Evolutionary conservation across 2,113 vertebrate species (phyloP), one percentile per base, ranked within the genome.

Genomic region (Periophthalmus modestus): DNA sequence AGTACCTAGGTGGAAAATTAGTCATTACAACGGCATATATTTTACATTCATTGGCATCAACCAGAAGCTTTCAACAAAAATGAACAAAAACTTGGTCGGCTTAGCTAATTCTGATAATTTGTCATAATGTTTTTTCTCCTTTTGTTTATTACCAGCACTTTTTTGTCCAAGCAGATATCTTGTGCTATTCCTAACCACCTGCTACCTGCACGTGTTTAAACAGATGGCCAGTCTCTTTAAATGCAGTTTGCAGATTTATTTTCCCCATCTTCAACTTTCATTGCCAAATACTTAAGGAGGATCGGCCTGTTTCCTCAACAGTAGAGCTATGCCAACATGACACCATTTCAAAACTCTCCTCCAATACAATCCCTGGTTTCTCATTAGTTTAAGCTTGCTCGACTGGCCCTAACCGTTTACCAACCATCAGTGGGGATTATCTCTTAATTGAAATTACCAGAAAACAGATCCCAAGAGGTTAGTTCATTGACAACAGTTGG

Each of bases 191-290:
- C 47, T 14, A 10, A 15, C 57, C 57, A 59, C 21, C 57, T 59
- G 57, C 4, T 14, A 62, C 24, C 59, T 62, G 59, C 7, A 3
- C 7, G 24, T 61, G 58, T 61, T 33, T 19, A 18, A 62, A 18
- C 59, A 62, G 59, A 62, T 62, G 59, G 59, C 59, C 28, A 34
- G 15, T 62, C 57, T 34, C 28, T 28, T 62, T 62, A 62, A 62
- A 34, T 34, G 24, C 16, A 28, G 16, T 62, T 33, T 36, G 58
- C 58, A 18, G 24, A 61, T 13, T 34, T 10, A 9, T 43, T 34
- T 5, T 34, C 34, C 7, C 59, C 59, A 33, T 62, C 59, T 18
- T 19, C 59, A 18, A 28, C 39, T 43, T 43, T 43, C 4, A 3
- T 16, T 2, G 59, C 59, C 59, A 62, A 62, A 33, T 62, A 19